A percentile compares a stretch with the other conserved stretches of the same genome.
Evolutionary conservation across 1,140 invertebrate genomes (phyloP).

Genomic region (Musca domestica): DNA sequence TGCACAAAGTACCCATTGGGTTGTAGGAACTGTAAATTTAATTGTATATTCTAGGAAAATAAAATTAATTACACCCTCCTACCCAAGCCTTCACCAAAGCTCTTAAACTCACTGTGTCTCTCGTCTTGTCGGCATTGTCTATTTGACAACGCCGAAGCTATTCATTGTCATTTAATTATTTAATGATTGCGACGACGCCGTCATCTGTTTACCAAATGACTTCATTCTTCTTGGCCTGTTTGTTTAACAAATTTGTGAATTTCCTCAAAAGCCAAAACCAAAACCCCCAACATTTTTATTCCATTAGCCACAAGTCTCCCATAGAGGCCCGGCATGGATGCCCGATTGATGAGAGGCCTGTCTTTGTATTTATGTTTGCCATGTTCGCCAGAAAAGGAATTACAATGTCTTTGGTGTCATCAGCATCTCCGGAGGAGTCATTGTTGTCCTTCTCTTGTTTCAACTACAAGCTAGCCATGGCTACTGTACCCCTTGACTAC

Average conservation of each 20-base stretch:
- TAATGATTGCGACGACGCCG: conserved; percentile 12
- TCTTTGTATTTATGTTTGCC: neutral
- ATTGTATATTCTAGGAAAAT: too few relatives aligned
- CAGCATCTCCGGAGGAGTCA: neutral
- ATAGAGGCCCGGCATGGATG: too few relatives aligned
- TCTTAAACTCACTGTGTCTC: too few relatives aligned
- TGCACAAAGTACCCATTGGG: too few relatives aligned
- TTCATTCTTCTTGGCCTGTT: neutral
- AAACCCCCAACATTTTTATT: too few relatives aligned
- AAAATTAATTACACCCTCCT: too few relatives aligned
- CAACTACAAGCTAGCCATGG: neutral
- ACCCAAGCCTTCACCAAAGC: too few relatives aligned
- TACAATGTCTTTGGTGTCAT: conserved; percentile 18
- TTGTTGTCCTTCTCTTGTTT: too few relatives aligned
- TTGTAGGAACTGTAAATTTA: too few relatives aligned
- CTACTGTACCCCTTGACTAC: neutral
- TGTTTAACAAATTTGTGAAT: conserved; percentile 17
- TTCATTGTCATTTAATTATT: conserved; percentile 19
- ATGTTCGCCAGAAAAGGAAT: neutral
- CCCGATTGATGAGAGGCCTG: too few relatives aligned
- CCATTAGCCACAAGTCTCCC: too few relatives aligned
- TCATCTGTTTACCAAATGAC: conserved; percentile 3
- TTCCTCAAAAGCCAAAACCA: neutral
- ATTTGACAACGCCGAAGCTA: neutral
- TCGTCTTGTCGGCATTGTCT: too few relatives aligned